Base-by-base conservation (phyloP, 1,140 invertebrate genomes). In the Berghia stephanieae region DNA sequence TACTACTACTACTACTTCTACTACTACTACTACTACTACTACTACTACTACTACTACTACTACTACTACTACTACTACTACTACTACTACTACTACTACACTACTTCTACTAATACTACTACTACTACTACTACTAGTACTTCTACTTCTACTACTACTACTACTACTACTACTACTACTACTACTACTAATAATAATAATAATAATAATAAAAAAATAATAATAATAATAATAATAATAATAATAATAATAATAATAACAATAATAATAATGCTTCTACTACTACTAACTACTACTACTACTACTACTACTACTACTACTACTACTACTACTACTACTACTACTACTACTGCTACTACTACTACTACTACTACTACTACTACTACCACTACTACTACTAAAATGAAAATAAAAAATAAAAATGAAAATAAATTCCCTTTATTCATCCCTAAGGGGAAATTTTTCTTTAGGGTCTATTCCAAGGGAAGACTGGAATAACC, bases 281-380 rank as follows among this genome's bases (percentile, higher is more conserved):
- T n/a, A n/a, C n/a, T n/a, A n/a, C n/a, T n/a, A n/a, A n/a, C n/a
- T n/a, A n/a, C n/a, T n/a, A n/a, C n/a, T n/a, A n/a, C n/a, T n/a
- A n/a, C n/a, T n/a, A 21, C 69, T 36, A 18, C 42, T 71, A 44
- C 69, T 71, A 71, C 69, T 71, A 71, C 69, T 71, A 71, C 42
- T 71, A 46, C 31, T 71, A 71, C 31, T 71, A 46, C 69, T 71
- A 71, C 69, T 46, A 71, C 69, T 46, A 71, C 69, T 71, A 71
- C 69, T 46, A 71, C 69, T 71, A 71, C 69, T 71, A n/a, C n/a
- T n/a, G n/a, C n/a, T n/a, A n/a, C n/a, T n/a, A 46, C 69, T 46
- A 71, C 69, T 71, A 46, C 69, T 71, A 71, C 31, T 71, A 71
- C 42, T 71, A 71, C 69, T 46, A 71, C 69, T 46, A 49, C 10